A percentile compares a stretch with the other conserved stretches of the same genome.
Conservation (phyloP, 2,797 vertebrate genomes). For the Eulemur coronatus region DNA sequence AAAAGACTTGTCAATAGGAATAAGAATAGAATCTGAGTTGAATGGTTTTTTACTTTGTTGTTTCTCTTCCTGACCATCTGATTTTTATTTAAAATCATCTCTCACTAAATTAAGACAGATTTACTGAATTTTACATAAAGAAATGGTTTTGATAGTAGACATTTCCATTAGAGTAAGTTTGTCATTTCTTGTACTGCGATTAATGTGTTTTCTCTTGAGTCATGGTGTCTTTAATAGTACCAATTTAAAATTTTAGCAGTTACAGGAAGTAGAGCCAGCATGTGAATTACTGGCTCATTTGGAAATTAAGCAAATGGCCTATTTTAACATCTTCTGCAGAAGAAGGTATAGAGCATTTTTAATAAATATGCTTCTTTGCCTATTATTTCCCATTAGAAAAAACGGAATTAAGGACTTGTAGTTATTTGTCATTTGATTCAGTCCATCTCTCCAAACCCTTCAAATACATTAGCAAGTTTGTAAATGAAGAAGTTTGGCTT, state of each 20-base stretch:
- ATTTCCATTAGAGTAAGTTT: constrained; percentile 21
- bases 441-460: not conserved
- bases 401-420: not conserved
- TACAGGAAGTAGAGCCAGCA: not conserved
- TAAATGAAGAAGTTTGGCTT: not conserved
- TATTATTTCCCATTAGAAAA: constrained; percentile 4
- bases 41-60: not conserved
- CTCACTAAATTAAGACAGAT: not conserved
- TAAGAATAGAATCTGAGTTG: not conserved
- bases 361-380: not conserved
- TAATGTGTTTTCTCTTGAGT: constrained; percentile 42
- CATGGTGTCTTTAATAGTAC: not conserved
- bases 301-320: constrained; percentile 40
- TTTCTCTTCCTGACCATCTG: not conserved
- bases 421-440: constrained; percentile 4
- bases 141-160: constrained; percentile 13
- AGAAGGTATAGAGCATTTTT: not conserved
- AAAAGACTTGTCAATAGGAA: not conserved
- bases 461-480: not conserved
- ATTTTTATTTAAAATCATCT: constrained; percentile 16
- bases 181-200: constrained; percentile 9
- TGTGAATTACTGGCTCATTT: constrained; percentile 46
- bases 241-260: constrained; percentile 39
- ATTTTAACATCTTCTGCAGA: constrained; percentile 27
- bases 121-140: not conserved